Base-by-base conservation (phyloP, 2,113 vertebrate genomes). In the Eolophus roseicapilla region DNA sequence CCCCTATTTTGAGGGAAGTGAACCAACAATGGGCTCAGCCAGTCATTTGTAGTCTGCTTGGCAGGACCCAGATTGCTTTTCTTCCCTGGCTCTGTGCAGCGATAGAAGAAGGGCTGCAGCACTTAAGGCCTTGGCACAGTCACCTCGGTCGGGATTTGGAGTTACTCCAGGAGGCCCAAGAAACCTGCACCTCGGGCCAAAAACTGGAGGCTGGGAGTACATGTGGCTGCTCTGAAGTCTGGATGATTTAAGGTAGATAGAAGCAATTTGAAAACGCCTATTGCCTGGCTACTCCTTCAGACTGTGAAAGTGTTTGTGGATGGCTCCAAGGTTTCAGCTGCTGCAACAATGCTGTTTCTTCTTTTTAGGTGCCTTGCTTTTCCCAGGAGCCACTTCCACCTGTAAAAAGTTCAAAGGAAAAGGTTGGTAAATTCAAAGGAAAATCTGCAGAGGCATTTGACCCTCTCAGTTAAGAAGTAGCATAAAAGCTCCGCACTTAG, bases 201-300 rank as follows among this genome's bases (percentile, higher is more conserved):
- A 90, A 96, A 43, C 83, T 82, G 64, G 89, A 86, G 63, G 50
- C 67, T 79, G 83, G 74, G 91, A 95, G 86, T 77, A 33, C 37
- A 21, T 3, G 6, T 59, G 28, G 49, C 83, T 93, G 78, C 52
- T 86, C 77, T 69, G 49, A 55, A 88, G 65, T 67, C 49, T 70
- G 88, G 73, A 88, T 88, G 90, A 93, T 96, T 97, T 96, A 96
- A 96, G 88, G 92, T 93, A 95, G 83, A 86, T 82, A 96, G 65
- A 77, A 93, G 65, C 53, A 68, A 57, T 82, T 73, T 84, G 88
- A 88, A 91, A 95, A 76, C 0, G 11, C 28, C 73, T 86, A 71
- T 85, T 89, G 77, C 81, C 65, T 93, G 91, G 83, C 74, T 94
- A 16, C 52, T 60, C 52, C 80, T 92, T 79, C 88, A 41, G 57